Evolutionary conservation across 1,140 invertebrate species (phyloP).

Genomic region (Drosophila hydei): DNA sequence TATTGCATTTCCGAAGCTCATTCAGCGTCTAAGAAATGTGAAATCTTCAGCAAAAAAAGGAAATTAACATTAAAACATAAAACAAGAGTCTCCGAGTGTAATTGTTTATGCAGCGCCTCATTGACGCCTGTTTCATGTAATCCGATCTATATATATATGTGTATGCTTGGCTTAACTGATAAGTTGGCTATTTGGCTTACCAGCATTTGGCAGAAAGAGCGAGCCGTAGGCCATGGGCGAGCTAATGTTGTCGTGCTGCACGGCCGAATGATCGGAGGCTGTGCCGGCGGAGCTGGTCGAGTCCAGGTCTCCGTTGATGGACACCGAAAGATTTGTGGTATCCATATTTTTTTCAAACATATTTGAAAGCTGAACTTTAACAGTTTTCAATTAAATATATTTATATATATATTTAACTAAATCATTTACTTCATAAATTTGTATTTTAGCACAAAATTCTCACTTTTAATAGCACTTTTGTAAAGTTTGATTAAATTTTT

Average conservation of each 20-base stretch:
- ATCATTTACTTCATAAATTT: no score
- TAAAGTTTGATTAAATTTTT: background rate
- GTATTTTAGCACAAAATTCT: background rate
- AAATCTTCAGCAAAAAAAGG: slow-evolving; percentile 66
- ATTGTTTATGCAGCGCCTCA: slow-evolving; percentile 77
- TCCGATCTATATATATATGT: slow-evolving; percentile 38
- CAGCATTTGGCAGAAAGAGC: slow-evolving; percentile 76
- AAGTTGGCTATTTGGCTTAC: slow-evolving; percentile 61
- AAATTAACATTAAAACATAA: slow-evolving; percentile 28
- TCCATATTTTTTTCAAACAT: slow-evolving; percentile 83
- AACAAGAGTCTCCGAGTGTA: slow-evolving; percentile 62
- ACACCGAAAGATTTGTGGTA: slow-evolving; percentile 67
- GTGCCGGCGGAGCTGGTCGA: slow-evolving; percentile 82
- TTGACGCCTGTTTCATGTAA: slow-evolving; percentile 72
- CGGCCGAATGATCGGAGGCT: slow-evolving; percentile 74
- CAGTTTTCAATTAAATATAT: background rate
- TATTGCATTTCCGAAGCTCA: slow-evolving; percentile 18
- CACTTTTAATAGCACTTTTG: background rate
- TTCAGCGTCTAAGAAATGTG: slow-evolving; percentile 66
- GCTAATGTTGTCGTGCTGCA: slow-evolving; percentile 78
- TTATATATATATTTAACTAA: no score
- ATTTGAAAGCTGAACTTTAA: background rate
- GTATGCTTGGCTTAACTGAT: slow-evolving; percentile 36
- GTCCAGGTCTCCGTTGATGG: slow-evolving; percentile 75
- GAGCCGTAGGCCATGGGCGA: slow-evolving; percentile 78